Evolutionary conservation across 1,140 invertebrate genomes (phyloP).

Genomic region (Yoshiicerus persimilis): DNA sequence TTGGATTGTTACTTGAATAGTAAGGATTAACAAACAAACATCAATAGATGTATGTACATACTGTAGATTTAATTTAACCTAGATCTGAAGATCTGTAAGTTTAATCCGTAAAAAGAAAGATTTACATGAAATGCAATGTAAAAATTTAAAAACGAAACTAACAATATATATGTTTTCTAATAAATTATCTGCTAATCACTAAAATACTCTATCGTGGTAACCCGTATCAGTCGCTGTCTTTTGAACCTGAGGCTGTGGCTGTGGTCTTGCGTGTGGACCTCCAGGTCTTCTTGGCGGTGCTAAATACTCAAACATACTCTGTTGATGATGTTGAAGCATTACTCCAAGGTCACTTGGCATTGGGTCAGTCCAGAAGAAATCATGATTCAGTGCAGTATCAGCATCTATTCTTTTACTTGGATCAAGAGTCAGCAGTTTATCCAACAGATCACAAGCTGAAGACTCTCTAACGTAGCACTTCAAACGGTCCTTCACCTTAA

Average conservation of each 20-base stretch:
- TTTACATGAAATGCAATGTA: background rate
- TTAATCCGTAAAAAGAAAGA: background rate
- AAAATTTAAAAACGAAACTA: background rate
- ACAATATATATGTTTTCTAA: background rate
- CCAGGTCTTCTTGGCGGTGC: constrained; percentile 72
- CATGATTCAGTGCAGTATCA: constrained; percentile 92
- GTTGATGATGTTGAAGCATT: constrained; percentile 90
- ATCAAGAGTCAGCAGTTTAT: constrained; percentile 88
- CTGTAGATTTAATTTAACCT: background rate
- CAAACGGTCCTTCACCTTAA: constrained; percentile 79
- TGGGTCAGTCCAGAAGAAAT: constrained; percentile 98
- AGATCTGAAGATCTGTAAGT: background rate
- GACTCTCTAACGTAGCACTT: constrained; percentile 91
- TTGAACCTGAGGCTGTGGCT: background rate
- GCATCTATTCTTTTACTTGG: constrained; percentile 87
- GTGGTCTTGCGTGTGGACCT: constrained; percentile 2
- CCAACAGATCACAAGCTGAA: constrained; percentile 88
- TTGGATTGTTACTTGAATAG: background rate
- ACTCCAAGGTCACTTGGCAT: constrained; percentile 88
- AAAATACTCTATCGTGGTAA: constrained; percentile 39
- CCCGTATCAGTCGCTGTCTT: constrained; percentile 12
- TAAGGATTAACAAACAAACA: too few species aligned
- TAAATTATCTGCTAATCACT: background rate
- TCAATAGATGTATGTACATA: too few species aligned
- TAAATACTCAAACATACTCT: constrained; percentile 95